Conservation (phyloP, 1,140 invertebrate species). For the Lepidurus arcticus region DNA sequence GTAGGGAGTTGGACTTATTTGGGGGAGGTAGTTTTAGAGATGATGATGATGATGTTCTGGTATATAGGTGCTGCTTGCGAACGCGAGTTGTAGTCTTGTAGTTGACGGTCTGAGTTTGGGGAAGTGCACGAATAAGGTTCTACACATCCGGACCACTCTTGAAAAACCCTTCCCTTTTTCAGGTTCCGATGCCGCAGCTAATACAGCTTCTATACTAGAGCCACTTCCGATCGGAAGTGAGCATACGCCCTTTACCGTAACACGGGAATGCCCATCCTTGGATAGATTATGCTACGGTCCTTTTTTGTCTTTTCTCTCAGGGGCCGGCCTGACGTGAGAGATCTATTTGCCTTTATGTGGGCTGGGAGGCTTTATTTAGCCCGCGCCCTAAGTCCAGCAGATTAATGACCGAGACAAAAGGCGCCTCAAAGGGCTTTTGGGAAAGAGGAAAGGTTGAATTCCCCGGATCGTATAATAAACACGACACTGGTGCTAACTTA, state of each 20-base stretch:
- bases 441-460: constrained; percentile 10
- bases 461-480: neutral
- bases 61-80: neutral
- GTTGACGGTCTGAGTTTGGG: neutral
- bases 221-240: constrained; percentile 20
- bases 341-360: neutral
- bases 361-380: neutral
- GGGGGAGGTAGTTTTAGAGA: too few relatives aligned
- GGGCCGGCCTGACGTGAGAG: neutral
- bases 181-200: neutral
- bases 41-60: neutral
- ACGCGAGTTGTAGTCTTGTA: neutral
- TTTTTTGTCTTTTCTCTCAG: too few relatives aligned
- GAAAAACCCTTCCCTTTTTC: neutral
- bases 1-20: too few relatives aligned
- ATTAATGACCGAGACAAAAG: constrained; percentile 4
- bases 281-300: neutral
- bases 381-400: constrained; percentile 9
- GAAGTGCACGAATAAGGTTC: neutral
- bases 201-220: constrained; percentile 2
- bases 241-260: constrained; percentile 21
- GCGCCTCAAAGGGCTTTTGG: neutral
- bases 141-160: constrained; percentile 3
- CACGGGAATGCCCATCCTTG: constrained; percentile 17
- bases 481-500: neutral